A percentile compares a stretch with the other conserved stretches of the same genome.
Evolutionary conservation across 35 echinoderm and acorn worm species (phyloP).

Genomic region (Amphiura filiformis): DNA sequence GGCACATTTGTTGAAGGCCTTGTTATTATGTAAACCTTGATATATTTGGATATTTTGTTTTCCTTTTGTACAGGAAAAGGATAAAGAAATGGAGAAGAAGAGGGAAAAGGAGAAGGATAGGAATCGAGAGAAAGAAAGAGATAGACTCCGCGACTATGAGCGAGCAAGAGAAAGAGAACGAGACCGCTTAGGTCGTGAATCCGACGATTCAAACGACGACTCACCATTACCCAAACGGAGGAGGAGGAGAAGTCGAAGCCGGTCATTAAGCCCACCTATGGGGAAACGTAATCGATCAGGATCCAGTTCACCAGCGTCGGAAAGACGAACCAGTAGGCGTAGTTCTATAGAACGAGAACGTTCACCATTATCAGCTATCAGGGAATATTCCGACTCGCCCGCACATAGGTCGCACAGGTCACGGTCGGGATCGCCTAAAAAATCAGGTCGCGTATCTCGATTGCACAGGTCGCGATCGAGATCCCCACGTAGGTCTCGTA

Average conservation of each 20-base stretch:
- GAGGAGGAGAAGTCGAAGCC: slow-evolving; percentile 42
- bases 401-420: slow-evolving; percentile 49
- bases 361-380: slow-evolving; percentile 60
- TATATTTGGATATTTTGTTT: too few species aligned
- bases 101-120: slow-evolving; percentile 71
- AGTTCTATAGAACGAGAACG: slow-evolving; percentile 38
- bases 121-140: slow-evolving; percentile 59
- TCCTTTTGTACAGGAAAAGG: slow-evolving; percentile 65
- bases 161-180: slow-evolving; percentile 75
- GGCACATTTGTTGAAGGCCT: too few species aligned
- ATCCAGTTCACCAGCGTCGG: slow-evolving; percentile 63
- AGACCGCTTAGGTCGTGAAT: slow-evolving; percentile 46
- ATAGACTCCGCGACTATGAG: slow-evolving; percentile 79
- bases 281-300: slow-evolving; percentile 46
- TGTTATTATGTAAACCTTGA: too few species aligned
- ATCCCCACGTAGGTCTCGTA: slow-evolving; percentile 42
- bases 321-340: slow-evolving; percentile 29
- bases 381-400: slow-evolving; percentile 71
- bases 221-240: slow-evolving; percentile 36
- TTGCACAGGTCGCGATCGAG: slow-evolving; percentile 65
- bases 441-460: slow-evolving; percentile 31
- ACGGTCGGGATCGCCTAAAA: slow-evolving; percentile 66
- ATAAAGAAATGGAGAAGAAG: slow-evolving; percentile 76
- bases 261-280: slow-evolving; percentile 14
- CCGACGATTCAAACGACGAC: slow-evolving; percentile 63